Percentiles rank a stretch among this genome's conserved stretches.
Conservation (phyloP, 2,888 invertebrate species). For the Synergus laeviventris region DNA sequence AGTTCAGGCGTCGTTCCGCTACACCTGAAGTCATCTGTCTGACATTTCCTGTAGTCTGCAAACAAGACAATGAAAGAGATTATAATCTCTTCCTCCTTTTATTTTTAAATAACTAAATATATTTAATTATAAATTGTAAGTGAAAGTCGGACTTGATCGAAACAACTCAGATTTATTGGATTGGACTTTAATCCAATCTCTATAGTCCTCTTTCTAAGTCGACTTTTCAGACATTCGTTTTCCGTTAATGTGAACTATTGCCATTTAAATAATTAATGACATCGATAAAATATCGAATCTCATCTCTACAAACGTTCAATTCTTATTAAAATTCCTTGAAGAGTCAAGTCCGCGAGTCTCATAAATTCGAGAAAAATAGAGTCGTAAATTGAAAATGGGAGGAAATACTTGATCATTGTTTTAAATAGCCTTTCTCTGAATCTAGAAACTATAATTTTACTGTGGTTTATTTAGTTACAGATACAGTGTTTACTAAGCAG, state of each 20-base stretch:
- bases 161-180: neutral
- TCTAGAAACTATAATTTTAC: neutral
- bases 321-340: neutral
- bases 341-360: neutral
- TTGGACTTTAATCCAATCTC: neutral
- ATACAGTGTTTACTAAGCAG: neutral
- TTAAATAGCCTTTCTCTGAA: neutral
- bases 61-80: conserved; percentile 35
- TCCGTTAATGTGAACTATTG: neutral
- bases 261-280: conserved; percentile 18
- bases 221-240: neutral
- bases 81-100: neutral
- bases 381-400: neutral
- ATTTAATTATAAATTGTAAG: neutral
- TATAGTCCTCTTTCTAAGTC: neutral
- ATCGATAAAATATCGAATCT: neutral
- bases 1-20: conserved; percentile 83
- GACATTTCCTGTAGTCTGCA: conserved; percentile 91
- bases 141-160: neutral
- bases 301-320: conserved; percentile 7
- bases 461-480: neutral
- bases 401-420: neutral
- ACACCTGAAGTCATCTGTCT: conserved; percentile 92
- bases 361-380: neutral
- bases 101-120: neutral